Conservation (phyloP, 1,140 invertebrate species). For the Chironomus tepperi region DNA sequence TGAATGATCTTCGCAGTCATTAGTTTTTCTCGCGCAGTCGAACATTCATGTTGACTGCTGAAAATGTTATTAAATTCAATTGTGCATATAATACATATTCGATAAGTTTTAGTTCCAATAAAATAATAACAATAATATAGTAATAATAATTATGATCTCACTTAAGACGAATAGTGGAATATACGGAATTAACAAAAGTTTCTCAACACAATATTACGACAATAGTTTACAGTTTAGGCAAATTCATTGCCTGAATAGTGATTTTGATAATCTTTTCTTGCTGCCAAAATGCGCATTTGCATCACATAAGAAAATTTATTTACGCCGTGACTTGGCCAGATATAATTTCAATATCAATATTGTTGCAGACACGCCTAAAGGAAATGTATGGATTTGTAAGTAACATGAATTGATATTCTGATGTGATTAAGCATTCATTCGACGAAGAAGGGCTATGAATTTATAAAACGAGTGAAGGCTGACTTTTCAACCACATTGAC, state of each 20-base stretch:
- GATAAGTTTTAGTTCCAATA: not conserved
- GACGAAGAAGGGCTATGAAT: too few species aligned
- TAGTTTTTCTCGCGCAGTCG: not conserved
- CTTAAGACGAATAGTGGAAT: not conserved
- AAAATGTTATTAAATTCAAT: not conserved
- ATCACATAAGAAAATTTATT: slow-evolving; percentile 7
- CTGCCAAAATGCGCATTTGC: slow-evolving; percentile 9
- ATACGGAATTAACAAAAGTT: slow-evolving; percentile 9
- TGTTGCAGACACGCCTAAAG: slow-evolving; percentile 20
- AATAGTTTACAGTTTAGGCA: not conserved
- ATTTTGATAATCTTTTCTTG: slow-evolving; percentile 15
- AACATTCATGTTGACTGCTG: not conserved
- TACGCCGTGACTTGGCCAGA: slow-evolving; percentile 10
- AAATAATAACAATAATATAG: not conserved
- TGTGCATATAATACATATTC: not conserved
- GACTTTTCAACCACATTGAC: too few species aligned
- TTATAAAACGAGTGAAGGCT: too few species aligned
- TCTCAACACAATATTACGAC: not conserved
- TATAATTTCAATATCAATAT: slow-evolving; percentile 22
- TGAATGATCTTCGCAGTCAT: not conserved
- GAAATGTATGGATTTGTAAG: slow-evolving; percentile 22
- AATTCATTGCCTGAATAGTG: slow-evolving; percentile 1
- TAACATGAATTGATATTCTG: not conserved
- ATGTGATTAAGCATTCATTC: too few species aligned
- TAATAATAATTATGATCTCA: slow-evolving; percentile 1